A percentile compares a stretch with the other conserved stretches of the same genome.
Evolutionary conservation across 2,113 vertebrate genomes (phyloP).

Genomic region (Elgaria multicarinata): DNA sequence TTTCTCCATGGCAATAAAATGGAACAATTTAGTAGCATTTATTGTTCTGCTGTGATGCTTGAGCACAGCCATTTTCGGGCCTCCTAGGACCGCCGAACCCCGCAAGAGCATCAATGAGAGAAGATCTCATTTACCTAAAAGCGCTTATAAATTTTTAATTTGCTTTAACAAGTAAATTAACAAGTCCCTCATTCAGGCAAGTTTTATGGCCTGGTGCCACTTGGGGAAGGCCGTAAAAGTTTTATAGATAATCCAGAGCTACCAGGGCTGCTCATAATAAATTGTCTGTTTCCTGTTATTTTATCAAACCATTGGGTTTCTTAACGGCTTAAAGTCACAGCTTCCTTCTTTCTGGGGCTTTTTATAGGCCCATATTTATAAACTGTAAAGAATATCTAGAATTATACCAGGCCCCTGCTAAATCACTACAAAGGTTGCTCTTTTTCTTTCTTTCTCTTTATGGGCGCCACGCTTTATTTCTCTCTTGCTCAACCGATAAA

Average conservation of each 20-base stretch:
- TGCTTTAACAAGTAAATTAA: slow-evolving; percentile 99
- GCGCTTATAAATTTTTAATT: slow-evolving; percentile 99
- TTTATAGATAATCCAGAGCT: slow-evolving; percentile 99
- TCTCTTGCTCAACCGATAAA: slow-evolving; percentile 67
- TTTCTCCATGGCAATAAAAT: slow-evolving; percentile 89
- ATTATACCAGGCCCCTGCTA: slow-evolving; percentile 78
- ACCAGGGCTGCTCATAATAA: slow-evolving; percentile 93
- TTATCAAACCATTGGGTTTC: slow-evolving; percentile 90
- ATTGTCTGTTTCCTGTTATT: slow-evolving; percentile 97
- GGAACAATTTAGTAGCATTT: slow-evolving; percentile 96
- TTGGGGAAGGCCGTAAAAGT: slow-evolving; percentile 95
- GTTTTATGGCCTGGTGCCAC: slow-evolving; percentile 98
- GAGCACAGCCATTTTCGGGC: slow-evolving; percentile 88
- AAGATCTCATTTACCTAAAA: slow-evolving; percentile 99
- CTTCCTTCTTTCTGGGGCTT: slow-evolving; percentile 74
- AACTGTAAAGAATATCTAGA: slow-evolving; percentile 86
- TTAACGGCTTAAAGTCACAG: slow-evolving; percentile 89
- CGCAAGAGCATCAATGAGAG: slow-evolving; percentile 92
- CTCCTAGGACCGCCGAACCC: slow-evolving; percentile 89
- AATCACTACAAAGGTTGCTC: slow-evolving; percentile 66
- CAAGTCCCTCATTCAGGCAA: slow-evolving; percentile 99
- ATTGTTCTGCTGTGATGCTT: slow-evolving; percentile 95
- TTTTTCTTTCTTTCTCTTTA: slow-evolving; percentile 33
- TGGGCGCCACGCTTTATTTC: slow-evolving; percentile 56
- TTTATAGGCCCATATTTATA: slow-evolving; percentile 87